Evolutionary conservation across 2,797 vertebrate genomes (phyloP).

Genomic region (Sebastes matsubarae): DNA sequence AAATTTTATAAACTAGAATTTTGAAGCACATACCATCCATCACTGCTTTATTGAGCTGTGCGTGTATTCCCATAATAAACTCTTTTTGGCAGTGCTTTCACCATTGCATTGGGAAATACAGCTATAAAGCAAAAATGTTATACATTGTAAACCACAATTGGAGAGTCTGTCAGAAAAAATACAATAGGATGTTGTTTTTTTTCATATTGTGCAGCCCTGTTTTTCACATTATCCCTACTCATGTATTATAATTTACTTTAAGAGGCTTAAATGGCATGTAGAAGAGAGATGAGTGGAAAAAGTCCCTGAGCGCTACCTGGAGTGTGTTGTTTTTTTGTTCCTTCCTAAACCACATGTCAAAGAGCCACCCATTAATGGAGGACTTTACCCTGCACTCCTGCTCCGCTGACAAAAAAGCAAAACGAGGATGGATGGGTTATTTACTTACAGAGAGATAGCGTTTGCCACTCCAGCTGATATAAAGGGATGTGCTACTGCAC

Average conservation of each 20-base stretch:
- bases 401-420: conserved; percentile 58
- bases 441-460: conserved; percentile 45
- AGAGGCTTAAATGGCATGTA: conserved; percentile 7
- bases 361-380: conserved; percentile 41
- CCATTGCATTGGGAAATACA: background rate
- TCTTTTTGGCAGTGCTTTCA: background rate
- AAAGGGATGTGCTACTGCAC: conserved; percentile 32
- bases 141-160: background rate
- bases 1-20: conserved; percentile 9
- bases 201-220: background rate
- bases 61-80: background rate
- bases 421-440: conserved; percentile 57
- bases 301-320: conserved; percentile 2
- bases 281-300: conserved; percentile 27
- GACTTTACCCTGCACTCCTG: conserved; percentile 33
- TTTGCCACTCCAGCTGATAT: conserved; percentile 46
- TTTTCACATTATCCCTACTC: background rate
- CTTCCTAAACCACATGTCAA: conserved; percentile 34
- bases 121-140: background rate
- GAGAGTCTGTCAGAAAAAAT: background rate
- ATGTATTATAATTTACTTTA: conserved; percentile 3
- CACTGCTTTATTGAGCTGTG: background rate
- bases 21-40: background rate
- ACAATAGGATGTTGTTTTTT: background rate
- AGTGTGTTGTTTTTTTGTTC: background rate